Conservation (phyloP, 2,797 vertebrate genomes). For the Euphonia xanthogaster region DNA sequence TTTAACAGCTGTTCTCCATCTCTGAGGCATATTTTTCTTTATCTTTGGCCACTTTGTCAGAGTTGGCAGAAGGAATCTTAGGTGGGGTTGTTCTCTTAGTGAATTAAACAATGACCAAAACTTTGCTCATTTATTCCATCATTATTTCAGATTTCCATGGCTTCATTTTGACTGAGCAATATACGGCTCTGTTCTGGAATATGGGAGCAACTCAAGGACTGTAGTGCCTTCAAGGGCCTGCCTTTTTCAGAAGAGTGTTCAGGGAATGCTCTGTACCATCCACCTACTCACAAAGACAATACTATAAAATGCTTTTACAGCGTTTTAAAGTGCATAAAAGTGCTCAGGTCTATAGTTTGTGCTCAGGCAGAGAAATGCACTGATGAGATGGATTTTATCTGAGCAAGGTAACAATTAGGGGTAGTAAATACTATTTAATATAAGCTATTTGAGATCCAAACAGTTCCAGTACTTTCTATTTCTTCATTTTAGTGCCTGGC, state of each 20-base stretch:
- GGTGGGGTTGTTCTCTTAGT: conserved; percentile 72
- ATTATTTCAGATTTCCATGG: conserved; percentile 70
- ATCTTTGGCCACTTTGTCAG: conserved; percentile 69
- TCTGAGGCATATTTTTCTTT: conserved; percentile 67
- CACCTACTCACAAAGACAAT: background rate
- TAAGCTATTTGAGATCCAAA: background rate
- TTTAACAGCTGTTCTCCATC: conserved; percentile 68
- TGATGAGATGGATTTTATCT: background rate
- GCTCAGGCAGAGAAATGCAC: background rate
- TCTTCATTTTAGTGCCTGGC: background rate
- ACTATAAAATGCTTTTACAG: background rate
- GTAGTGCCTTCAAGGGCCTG: background rate
- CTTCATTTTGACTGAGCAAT: conserved; percentile 50
- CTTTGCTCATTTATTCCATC: conserved; percentile 74
- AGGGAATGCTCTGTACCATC: background rate
- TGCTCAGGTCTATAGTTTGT: background rate
- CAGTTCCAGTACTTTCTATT: background rate
- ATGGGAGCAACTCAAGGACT: background rate
- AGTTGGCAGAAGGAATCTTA: conserved; percentile 71
- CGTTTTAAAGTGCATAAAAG: background rate
- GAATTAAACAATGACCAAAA: conserved; percentile 77
- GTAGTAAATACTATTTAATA: background rate
- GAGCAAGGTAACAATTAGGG: background rate
- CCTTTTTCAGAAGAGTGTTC: background rate
- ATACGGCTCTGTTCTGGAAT: background rate